A percentile compares a stretch with the other conserved stretches of the same genome.
Evolutionary conservation across 92 coral and sea anemone species (phyloP).

Genomic region (Epizoanthus scotinus): DNA sequence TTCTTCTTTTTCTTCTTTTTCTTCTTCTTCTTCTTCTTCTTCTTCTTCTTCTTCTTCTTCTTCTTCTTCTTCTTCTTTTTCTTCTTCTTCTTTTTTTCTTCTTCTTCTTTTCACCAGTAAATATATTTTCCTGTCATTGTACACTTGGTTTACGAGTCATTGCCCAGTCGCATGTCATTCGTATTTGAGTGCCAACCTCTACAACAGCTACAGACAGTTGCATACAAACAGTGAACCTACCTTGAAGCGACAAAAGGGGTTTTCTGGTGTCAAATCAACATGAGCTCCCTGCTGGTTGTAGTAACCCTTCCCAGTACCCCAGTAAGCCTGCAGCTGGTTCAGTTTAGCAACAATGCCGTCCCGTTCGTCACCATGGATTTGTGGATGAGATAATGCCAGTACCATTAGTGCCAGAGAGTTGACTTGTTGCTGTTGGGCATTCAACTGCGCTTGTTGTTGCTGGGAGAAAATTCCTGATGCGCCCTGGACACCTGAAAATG

Average conservation of each 20-base stretch:
- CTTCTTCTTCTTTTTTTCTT: too few relatives aligned
- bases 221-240: slow-evolving; percentile 44
- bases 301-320: slow-evolving; percentile 95
- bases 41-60: too few relatives aligned
- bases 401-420: slow-evolving; percentile 61
- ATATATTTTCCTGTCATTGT: too few relatives aligned
- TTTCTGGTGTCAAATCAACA: slow-evolving; percentile 83
- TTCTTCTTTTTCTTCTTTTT: too few relatives aligned
- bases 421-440: slow-evolving; percentile 34
- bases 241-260: slow-evolving; percentile 95
- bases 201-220: too few relatives aligned
- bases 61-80: too few relatives aligned
- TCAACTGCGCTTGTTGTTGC: slow-evolving; percentile 46
- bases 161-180: too few relatives aligned
- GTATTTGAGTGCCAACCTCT: too few relatives aligned
- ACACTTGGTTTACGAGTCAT: too few relatives aligned
- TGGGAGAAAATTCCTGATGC: slow-evolving; percentile 48
- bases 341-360: slow-evolving; percentile 95
- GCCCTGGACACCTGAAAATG: slow-evolving; percentile 14
- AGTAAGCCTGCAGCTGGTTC: slow-evolving; percentile 92
- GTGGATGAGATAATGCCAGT: slow-evolving; percentile 85
- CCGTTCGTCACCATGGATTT: slow-evolving; percentile 93
- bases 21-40: too few relatives aligned
- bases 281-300: slow-evolving; percentile 79
- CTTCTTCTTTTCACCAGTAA: too few relatives aligned